phyloP scores from a whole-genome alignment of 2,113 vertebrate species.

The Sapajus apella region DNA sequence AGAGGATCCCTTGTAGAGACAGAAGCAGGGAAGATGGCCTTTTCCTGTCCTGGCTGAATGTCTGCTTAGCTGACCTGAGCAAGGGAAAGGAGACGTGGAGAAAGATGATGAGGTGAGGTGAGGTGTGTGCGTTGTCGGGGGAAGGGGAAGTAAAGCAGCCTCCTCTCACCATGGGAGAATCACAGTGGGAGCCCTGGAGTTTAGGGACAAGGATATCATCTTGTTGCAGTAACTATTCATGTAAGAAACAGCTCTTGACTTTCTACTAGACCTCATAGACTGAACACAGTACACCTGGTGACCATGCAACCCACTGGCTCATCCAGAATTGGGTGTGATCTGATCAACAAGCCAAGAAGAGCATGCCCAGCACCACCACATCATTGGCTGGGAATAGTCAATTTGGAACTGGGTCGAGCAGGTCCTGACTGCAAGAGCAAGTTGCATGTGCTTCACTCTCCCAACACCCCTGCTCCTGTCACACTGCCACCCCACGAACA shows the following conservation, averaged over 20 bases:
- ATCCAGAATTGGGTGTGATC: background rate
- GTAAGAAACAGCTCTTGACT: background rate
- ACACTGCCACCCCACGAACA: background rate
- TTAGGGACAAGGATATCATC: background rate
- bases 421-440: background rate
- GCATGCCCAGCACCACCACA: background rate
- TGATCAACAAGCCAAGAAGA: background rate
- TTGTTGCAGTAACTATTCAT: background rate
- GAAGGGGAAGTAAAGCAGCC: background rate
- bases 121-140: fast-evolving
- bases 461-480: background rate
- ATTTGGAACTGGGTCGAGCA: background rate
- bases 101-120: fast-evolving
- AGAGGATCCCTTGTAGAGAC: background rate
- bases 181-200: background rate
- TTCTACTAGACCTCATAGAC: background rate
- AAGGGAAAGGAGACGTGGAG: background rate
- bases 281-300: background rate
- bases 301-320: background rate
- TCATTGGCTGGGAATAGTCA: fast-evolving
- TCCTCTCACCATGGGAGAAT: background rate
- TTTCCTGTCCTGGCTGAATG: background rate
- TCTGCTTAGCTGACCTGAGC: background rate
- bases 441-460: background rate
- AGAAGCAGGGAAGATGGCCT: background rate